phyloP scores from a whole-genome alignment of 1,140 invertebrate species.

The Lucilia sericata region DNA sequence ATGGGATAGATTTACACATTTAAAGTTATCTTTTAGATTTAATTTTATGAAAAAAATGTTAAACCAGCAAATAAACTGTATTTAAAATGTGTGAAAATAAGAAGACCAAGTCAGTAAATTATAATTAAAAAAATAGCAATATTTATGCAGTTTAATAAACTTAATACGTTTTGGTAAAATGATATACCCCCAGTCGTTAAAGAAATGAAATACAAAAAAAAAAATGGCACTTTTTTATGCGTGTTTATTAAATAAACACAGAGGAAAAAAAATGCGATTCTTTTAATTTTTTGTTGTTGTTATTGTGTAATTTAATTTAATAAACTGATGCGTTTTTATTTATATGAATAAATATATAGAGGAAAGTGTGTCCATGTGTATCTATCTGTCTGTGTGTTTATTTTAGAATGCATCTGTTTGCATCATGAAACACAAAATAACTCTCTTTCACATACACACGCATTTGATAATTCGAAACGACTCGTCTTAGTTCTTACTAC shows the following conservation, averaged over 20 bases:
- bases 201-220: not conserved
- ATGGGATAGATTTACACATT: not conserved
- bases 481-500: not conserved
- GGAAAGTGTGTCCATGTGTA: not conserved
- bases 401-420: conserved; percentile 16
- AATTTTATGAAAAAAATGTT: not conserved
- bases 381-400: not conserved
- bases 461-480: not conserved
- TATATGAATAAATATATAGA: not conserved
- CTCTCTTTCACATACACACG: not conserved
- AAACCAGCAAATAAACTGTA: conserved; percentile 6
- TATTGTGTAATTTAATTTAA: not conserved
- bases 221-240: not conserved
- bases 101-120: not conserved
- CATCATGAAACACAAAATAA: not conserved
- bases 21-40: too few species aligned
- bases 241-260: conserved; percentile 20
- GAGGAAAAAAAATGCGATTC: not conserved
- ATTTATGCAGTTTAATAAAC: not conserved
- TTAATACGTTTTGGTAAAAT: conserved; percentile 19
- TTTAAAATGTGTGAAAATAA: not conserved
- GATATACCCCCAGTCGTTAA: conserved; percentile 2
- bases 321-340: conserved; percentile 15
- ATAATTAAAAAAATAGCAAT: not conserved
- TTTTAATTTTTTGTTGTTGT: not conserved